A percentile compares a stretch with the other conserved stretches of the same genome.
Conservation (phyloP, 2,113 vertebrate genomes). For the Tauraco erythrolophus region DNA sequence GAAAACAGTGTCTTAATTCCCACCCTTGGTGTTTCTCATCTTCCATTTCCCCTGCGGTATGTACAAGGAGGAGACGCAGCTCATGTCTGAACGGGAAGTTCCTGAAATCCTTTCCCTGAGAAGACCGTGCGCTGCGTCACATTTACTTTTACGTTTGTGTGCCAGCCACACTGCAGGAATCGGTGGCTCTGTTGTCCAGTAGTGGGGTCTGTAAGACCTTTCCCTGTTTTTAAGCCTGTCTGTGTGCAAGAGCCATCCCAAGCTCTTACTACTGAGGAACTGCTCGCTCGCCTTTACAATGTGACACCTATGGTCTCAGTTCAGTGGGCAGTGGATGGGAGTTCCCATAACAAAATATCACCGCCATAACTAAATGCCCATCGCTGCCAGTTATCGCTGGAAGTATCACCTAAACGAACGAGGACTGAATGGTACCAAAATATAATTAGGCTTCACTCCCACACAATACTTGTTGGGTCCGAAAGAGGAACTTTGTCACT, state of each 20-base stretch:
- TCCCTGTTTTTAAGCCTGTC: background rate
- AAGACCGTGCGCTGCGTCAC: background rate
- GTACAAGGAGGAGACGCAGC: background rate
- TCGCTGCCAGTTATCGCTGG: background rate
- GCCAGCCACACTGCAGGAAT: background rate
- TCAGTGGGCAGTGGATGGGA: background rate
- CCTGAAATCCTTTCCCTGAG: background rate
- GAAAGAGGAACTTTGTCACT: background rate
- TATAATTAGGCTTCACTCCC: background rate
- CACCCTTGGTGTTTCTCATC: constrained; percentile 18
- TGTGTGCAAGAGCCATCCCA: background rate
- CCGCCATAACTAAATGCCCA: background rate
- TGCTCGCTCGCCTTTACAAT: background rate
- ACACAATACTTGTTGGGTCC: background rate
- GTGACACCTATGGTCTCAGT: background rate
- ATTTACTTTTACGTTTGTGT: background rate
- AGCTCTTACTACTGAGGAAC: background rate
- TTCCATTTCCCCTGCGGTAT: constrained; percentile 35
- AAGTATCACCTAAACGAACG: background rate
- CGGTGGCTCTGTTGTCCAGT: background rate
- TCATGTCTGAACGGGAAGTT: background rate
- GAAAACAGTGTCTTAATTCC: constrained; percentile 58
- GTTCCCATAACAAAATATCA: background rate
- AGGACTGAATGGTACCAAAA: background rate
- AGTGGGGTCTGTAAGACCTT: background rate